phyloP scores from a whole-genome alignment of 2,888 invertebrate species.

The Acleris laterana region DNA sequence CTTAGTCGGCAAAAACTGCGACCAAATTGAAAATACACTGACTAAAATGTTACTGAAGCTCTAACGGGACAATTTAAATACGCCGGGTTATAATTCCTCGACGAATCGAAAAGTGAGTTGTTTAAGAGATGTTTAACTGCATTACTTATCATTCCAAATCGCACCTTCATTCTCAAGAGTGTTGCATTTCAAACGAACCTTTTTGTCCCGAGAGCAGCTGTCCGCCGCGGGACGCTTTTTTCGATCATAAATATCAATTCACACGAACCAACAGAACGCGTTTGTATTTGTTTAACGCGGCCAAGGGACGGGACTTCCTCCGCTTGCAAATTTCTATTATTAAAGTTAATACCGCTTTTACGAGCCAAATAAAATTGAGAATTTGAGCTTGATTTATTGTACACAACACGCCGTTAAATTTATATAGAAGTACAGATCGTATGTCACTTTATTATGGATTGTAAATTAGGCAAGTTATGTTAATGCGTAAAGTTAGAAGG shows the following conservation, averaged over 20 bases:
- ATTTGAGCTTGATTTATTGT: constrained; percentile 34
- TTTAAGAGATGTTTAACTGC: too few species aligned
- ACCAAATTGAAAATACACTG: too few species aligned
- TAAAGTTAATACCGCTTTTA: constrained; percentile 53
- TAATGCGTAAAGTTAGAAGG: constrained; percentile 14
- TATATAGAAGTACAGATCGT: constrained; percentile 21
- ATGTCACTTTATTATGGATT: constrained; percentile 26
- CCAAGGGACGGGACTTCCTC: constrained; percentile 61
- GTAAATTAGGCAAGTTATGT: constrained; percentile 34
- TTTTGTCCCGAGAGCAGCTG: constrained; percentile 63
- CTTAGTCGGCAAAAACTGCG: too few species aligned
- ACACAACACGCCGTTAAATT: constrained; percentile 23
- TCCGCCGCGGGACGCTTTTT: constrained; percentile 71
- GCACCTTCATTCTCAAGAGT: constrained; percentile 20
- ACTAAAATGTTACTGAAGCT: too few species aligned
- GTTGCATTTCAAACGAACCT: constrained; percentile 37
- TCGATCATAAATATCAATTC: constrained; percentile 82
- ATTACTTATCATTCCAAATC: too few species aligned
- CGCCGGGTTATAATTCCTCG: too few species aligned
- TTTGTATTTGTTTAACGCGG: constrained; percentile 78
- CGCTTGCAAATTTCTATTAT: constrained; percentile 61
- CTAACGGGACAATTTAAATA: too few species aligned
- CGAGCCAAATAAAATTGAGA: constrained; percentile 46
- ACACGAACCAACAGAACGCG: constrained; percentile 74
- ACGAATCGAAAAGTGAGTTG: too few species aligned